Conservation (phyloP, 2,113 vertebrate genomes). For the Ibidorhyncha struthersii region DNA sequence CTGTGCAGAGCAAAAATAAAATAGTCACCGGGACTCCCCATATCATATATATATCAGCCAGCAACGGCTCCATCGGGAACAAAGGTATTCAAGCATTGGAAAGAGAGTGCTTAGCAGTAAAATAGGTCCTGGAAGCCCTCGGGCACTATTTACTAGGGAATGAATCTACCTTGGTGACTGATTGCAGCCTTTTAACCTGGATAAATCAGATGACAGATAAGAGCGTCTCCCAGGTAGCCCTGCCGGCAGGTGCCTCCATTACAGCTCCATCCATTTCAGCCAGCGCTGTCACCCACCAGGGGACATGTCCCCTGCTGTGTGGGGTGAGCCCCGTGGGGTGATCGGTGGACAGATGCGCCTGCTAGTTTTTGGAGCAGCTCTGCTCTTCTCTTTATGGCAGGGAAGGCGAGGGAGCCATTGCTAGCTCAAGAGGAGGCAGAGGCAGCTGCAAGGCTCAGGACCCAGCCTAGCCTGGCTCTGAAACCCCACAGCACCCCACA, state of each 20-base stretch:
- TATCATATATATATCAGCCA: conserved; percentile 71
- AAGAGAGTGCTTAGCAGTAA: conserved; percentile 73
- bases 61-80: conserved; percentile 62
- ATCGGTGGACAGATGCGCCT: background rate
- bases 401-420: background rate
- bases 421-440: background rate
- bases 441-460: background rate
- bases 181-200: conserved; percentile 72
- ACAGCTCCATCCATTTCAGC: conserved; percentile 46
- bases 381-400: background rate
- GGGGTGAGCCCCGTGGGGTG: background rate
- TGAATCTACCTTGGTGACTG: conserved; percentile 70
- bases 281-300: background rate
- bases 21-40: conserved; percentile 52
- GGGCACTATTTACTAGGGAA: conserved; percentile 67
- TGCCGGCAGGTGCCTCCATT: conserved; percentile 33
- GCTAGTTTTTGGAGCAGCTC: background rate
- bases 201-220: conserved; percentile 72
- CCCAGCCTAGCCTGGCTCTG: background rate
- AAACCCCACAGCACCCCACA: background rate
- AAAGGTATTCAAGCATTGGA: conserved; percentile 72
- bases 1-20: conserved; percentile 62
- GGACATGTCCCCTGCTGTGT: background rate
- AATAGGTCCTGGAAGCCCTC: conserved; percentile 70
- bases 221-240: conserved; percentile 54